Percentiles rank a stretch among this genome's conserved stretches.
Evolutionary conservation across 2,888 invertebrate genomes (phyloP).

Genomic region (Argynnis bischoffii): DNA sequence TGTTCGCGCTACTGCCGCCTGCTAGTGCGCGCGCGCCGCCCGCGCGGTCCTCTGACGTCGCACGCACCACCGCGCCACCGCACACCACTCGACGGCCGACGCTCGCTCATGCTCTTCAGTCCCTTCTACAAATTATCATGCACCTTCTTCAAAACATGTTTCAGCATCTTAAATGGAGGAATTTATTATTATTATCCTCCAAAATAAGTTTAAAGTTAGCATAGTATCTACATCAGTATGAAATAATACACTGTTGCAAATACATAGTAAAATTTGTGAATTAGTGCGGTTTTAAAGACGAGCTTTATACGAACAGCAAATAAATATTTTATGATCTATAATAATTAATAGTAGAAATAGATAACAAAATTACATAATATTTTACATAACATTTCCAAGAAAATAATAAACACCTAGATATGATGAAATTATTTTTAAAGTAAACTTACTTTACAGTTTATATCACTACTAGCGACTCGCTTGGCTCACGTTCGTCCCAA

Average conservation of each 20-base stretch:
- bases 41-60: constrained; percentile 45
- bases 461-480: too few species aligned
- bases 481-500: too few species aligned
- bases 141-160: too few species aligned
- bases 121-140: too few species aligned
- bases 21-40: constrained; percentile 36
- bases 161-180: too few species aligned
- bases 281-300: constrained; percentile 2
- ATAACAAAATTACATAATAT: constrained; percentile 30
- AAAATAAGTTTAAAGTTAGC: background rate
- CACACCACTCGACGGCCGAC: constrained; percentile 9
- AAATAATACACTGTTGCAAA: constrained; percentile 7
- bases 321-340: background rate
- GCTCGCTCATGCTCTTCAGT: too few species aligned
- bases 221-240: constrained; percentile 5
- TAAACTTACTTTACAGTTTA: background rate
- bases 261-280: constrained; percentile 1
- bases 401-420: constrained; percentile 22
- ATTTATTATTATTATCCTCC: too few species aligned
- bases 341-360: constrained; percentile 23
- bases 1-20: constrained; percentile 64
- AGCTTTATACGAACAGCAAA: background rate
- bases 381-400: constrained; percentile 32
- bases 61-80: constrained; percentile 39
- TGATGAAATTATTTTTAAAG: constrained; percentile 4